Percentiles rank a stretch among this genome's conserved stretches.
These are phyloP conservation scores for Ophion ellenae DNA, from an alignment of 2,888 invertebrate species.

Conservation along the genomic window DNA sequence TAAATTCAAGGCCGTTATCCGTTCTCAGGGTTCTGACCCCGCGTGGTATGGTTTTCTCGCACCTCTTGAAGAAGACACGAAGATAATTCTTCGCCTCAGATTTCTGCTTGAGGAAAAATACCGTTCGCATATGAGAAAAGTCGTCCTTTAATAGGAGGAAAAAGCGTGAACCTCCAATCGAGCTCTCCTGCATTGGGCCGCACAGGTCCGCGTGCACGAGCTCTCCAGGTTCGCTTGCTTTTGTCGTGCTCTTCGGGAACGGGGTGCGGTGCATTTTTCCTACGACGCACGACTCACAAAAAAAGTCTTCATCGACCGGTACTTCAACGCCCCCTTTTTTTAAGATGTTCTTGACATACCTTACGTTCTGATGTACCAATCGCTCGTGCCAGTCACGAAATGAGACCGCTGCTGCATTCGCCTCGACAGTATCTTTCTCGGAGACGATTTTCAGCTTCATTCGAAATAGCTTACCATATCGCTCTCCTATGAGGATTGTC, in stretches of 20 bases:
- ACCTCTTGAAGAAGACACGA: conserved; percentile 24
- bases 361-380: conserved; percentile 62
- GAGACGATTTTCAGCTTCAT: conserved; percentile 56
- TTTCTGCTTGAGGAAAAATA: conserved; percentile 57
- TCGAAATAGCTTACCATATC: conserved; percentile 46
- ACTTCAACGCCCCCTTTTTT: background rate
- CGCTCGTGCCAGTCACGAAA: conserved; percentile 65
- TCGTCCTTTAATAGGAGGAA: conserved; percentile 66
- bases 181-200: conserved; percentile 64
- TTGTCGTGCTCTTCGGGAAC: conserved; percentile 52
- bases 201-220: conserved; percentile 68
- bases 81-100: conserved; percentile 37
- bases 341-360: conserved; percentile 52
- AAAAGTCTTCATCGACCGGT: conserved; percentile 20
- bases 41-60: conserved; percentile 32
- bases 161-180: conserved; percentile 51
- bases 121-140: conserved; percentile 53
- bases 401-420: conserved; percentile 13
- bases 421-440: background rate
- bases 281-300: conserved; percentile 42
- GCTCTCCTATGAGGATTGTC: conserved; percentile 50
- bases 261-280: conserved; percentile 63
- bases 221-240: conserved; percentile 55
- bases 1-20: conserved; percentile 67
- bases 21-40: conserved; percentile 58